These are phyloP conservation scores for Drosophila bunnanda DNA, from an alignment of 2,888 invertebrate species.

Conservation along the genomic window DNA sequence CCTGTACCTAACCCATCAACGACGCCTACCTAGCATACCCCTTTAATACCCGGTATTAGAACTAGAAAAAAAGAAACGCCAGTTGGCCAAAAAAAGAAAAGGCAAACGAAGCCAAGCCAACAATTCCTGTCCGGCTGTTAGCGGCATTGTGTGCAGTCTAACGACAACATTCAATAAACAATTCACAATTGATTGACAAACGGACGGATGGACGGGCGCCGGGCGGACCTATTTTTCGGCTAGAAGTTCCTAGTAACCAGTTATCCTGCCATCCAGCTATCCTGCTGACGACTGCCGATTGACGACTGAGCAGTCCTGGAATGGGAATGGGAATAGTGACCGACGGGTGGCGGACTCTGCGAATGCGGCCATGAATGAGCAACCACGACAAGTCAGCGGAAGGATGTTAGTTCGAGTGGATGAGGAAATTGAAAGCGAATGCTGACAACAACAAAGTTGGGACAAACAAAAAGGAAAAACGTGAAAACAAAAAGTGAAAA, in stretches of 20 bases:
- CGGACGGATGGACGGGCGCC: slow-evolving; percentile 62
- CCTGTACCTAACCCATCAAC: background rate
- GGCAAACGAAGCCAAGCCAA: slow-evolving; percentile 52
- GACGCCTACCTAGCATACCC: background rate
- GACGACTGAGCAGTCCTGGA: slow-evolving; percentile 48
- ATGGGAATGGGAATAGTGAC: slow-evolving; percentile 1
- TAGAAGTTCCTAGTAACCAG: slow-evolving; percentile 45
- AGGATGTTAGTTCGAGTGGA: slow-evolving; percentile 76
- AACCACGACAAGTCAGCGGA: slow-evolving; percentile 71
- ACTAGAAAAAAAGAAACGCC: slow-evolving; percentile 3
- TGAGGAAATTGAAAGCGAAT: slow-evolving; percentile 80
- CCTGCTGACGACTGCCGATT: slow-evolving; percentile 64
- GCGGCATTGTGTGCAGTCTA: slow-evolving; percentile 69
- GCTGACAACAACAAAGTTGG: slow-evolving; percentile 75
- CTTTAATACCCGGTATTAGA: background rate
- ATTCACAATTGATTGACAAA: slow-evolving; percentile 82
- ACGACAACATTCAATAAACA: slow-evolving; percentile 82
- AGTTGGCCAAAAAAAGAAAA: slow-evolving; percentile 28
- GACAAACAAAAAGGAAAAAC: slow-evolving; percentile 39
- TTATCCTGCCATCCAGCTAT: slow-evolving; percentile 54
- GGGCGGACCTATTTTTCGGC: slow-evolving; percentile 55
- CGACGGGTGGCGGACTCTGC: slow-evolving; percentile 38
- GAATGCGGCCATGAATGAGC: slow-evolving; percentile 51
- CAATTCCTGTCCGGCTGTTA: slow-evolving; percentile 48
- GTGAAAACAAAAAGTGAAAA: slow-evolving; percentile 10